Evolutionary conservation across 2,113 vertebrate species (phyloP), one percentile per base, ranked within the genome.

Genomic region (Catharus fuscescens): DNA sequence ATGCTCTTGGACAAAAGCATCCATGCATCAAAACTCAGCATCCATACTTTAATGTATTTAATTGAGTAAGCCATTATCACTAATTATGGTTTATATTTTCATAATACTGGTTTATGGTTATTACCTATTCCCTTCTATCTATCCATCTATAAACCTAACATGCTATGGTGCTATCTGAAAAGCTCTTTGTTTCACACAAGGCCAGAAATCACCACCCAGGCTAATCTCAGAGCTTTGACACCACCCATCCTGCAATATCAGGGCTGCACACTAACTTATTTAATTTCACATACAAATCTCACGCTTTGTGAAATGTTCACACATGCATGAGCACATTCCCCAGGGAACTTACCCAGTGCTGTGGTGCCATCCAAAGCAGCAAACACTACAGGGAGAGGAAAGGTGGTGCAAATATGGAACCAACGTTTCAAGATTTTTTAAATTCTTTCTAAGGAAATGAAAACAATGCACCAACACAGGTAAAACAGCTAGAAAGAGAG

Each of bases 71-170:
- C 53, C 56, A 94, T 96, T 96, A 93, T 82, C 64, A 48, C 79
- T 95, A 94, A 96, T 96, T 95, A 94, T 71, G 53, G 85, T 90
- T 96, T 94, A 94, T 96, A 93, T 96, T 95, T 95, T 96, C 85
- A 88, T 95, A 96, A 96, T 88, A 80, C 28, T 53, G 64, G 67
- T 96, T 97, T 96, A 97, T 86, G 92, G 93, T 96, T 96, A 96
- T 96, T 96, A 88, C 76, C 69, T 83, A 92, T 86, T 94, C 81
- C 92, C 86, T 94, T 96, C 81, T 80, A 31, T 95, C 86, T 64
- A 77, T 90, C 90, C 76, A 85, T 93, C 90, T 85, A n/a, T 50
- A 85, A 95, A 47, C 44, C 52, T 71, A 62, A 73, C 28, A 25
- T 57, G 34, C 21, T 64, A 13, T 57, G 79, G 74, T 62, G 80